Conservation (phyloP, 2,797 vertebrate genomes). For the Ptychobarbus kaznakovi region DNA sequence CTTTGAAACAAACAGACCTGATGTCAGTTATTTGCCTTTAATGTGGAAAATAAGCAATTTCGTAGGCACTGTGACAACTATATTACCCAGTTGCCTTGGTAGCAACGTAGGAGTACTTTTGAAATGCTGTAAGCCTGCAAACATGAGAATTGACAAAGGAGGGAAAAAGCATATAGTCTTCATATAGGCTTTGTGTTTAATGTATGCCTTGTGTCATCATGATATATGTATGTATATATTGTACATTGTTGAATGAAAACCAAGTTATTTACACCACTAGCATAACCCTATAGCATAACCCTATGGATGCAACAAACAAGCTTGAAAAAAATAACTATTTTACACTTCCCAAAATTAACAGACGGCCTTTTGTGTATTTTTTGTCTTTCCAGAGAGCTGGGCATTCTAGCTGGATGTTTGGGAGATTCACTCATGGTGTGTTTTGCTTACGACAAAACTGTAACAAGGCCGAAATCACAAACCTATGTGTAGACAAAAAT, state of each 20-base stretch:
- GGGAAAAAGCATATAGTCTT: background rate
- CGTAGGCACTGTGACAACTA: slow-evolving; percentile 6
- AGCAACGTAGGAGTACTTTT: slow-evolving; percentile 40
- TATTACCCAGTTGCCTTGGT: slow-evolving; percentile 52
- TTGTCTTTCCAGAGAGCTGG: slow-evolving; percentile 90
- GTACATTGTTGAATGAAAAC: background rate
- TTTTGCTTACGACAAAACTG: slow-evolving; percentile 62
- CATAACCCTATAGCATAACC: background rate
- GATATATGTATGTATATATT: background rate
- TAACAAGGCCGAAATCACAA: background rate
- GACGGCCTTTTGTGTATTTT: slow-evolving; percentile 58
- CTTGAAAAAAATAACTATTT: background rate
- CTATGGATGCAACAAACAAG: background rate
- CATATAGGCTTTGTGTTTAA: background rate
- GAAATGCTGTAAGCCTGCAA: slow-evolving; percentile 37
- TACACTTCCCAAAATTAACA: slow-evolving; percentile 7
- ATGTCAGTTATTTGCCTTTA: background rate
- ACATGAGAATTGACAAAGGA: slow-evolving; percentile 20
- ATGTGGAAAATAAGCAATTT: slow-evolving; percentile 2
- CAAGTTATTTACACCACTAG: background rate
- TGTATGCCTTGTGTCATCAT: background rate
- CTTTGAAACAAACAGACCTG: background rate
- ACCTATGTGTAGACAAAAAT: background rate
- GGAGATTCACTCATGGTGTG: slow-evolving; percentile 99
- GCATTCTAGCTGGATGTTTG: slow-evolving; percentile 93